phyloP scores from a whole-genome alignment of 1,140 invertebrate genomes.

The Popillia japonica region DNA sequence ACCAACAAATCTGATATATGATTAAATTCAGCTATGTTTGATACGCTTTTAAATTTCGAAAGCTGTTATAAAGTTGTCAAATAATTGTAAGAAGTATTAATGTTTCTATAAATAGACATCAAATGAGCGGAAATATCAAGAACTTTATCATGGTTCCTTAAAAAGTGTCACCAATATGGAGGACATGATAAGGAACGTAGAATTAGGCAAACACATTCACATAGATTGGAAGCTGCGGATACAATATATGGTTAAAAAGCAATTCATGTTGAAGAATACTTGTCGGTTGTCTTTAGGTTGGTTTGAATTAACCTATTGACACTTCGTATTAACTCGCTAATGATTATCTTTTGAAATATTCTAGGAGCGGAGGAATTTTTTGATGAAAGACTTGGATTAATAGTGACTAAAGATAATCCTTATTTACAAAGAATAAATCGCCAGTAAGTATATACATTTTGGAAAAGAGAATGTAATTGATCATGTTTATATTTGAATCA shows the following conservation, averaged over 20 bases:
- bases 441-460: conserved; percentile 67
- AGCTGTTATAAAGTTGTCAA: too few relatives aligned
- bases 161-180: conserved; percentile 62
- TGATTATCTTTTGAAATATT: conserved; percentile 46
- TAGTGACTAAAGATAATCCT: conserved; percentile 76
- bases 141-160: conserved; percentile 65
- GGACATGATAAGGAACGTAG: conserved; percentile 68
- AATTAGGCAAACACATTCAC: conserved; percentile 72
- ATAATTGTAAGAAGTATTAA: too few relatives aligned
- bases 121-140: conserved; percentile 65
- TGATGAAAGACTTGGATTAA: conserved; percentile 80
- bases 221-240: conserved; percentile 85
- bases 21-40: too few relatives aligned
- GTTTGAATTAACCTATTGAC: neutral
- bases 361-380: conserved; percentile 78
- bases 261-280: conserved; percentile 67
- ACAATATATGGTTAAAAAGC: conserved; percentile 72
- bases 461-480: too few relatives aligned
- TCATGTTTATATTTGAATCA: neutral
- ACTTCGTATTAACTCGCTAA: neutral
- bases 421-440: conserved; percentile 73
- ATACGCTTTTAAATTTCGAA: too few relatives aligned
- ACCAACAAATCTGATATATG: too few relatives aligned
- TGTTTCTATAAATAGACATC: conserved; percentile 59
- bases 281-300: conserved; percentile 77